These are phyloP conservation scores for Athene noctua DNA, from an alignment of 2,113 vertebrate genomes.

Conservation along the genomic window DNA sequence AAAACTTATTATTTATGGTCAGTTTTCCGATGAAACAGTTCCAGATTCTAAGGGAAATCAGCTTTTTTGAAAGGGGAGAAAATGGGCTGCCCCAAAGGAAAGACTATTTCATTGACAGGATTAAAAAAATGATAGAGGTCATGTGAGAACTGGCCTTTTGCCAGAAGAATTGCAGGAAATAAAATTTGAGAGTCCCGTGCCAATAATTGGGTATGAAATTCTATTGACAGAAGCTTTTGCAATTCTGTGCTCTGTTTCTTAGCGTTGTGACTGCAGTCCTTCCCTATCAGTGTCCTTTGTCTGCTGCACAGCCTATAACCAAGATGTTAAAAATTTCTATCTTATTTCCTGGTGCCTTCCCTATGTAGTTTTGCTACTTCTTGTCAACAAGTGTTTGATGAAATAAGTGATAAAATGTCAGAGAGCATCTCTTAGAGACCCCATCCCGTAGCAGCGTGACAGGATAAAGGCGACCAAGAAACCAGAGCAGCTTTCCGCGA, in stretches of 20 bases:
- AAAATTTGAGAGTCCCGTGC: constrained; percentile 15
- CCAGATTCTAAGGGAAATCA: neutral
- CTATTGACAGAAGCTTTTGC: constrained; percentile 13
- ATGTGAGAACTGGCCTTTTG: constrained; percentile 26
- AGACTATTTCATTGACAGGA: neutral
- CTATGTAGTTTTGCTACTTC: neutral
- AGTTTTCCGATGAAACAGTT: neutral
- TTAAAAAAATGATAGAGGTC: constrained; percentile 23
- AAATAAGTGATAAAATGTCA: neutral
- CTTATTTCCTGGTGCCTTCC: neutral
- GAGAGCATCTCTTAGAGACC: neutral
- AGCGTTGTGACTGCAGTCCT: neutral
- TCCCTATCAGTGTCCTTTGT: neutral
- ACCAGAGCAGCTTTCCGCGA: neutral
- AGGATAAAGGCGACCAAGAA: neutral
- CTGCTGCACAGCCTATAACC: neutral
- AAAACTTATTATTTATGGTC: neutral
- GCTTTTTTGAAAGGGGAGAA: neutral
- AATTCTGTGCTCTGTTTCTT: neutral
- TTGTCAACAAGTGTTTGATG: neutral
- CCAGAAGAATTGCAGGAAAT: constrained; percentile 25
- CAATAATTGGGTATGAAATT: constrained; percentile 28
- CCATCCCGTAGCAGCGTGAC: neutral
- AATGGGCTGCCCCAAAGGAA: neutral
- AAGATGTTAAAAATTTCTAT: neutral